phyloP scores from a whole-genome alignment of 1,140 invertebrate species.

The Trachymyrmex cornetzi region DNA sequence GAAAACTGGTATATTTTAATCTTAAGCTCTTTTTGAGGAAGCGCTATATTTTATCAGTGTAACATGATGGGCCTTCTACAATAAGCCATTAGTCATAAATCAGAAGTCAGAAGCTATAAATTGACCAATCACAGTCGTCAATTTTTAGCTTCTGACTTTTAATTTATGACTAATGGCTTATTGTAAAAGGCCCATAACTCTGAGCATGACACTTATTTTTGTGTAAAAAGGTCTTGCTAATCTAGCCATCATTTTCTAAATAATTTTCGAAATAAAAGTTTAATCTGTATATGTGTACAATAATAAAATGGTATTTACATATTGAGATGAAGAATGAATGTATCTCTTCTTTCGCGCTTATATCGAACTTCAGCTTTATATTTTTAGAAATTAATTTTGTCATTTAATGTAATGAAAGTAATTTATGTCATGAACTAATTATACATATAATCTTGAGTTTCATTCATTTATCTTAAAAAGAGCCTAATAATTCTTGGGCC shows the following conservation, averaged over 20 bases:
- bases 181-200: not conserved
- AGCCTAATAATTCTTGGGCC: not conserved
- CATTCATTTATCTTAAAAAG: not conserved
- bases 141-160: too few relatives aligned
- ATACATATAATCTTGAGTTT: not conserved
- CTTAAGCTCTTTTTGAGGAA: slow-evolving; percentile 43
- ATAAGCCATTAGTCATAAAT: too few relatives aligned
- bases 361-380: not conserved
- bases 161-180: too few relatives aligned
- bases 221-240: not conserved
- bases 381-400: not conserved
- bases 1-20: slow-evolving; percentile 55
- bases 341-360: not conserved
- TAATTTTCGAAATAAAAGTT: not conserved
- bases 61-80: not conserved
- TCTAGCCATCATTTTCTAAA: not conserved
- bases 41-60: slow-evolving; percentile 2
- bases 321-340: not conserved
- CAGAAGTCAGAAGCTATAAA: too few relatives aligned
- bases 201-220: slow-evolving; percentile 25
- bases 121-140: too few relatives aligned
- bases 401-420: not conserved
- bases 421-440: not conserved
- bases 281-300: not conserved
- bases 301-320: slow-evolving; percentile 22